Percentiles rank a stretch among this genome's conserved stretches.
These are phyloP conservation scores for Aurelia sp. DNA, from an alignment of 30 jellyfish, hydroid and myxozoan genomes.

Conservation along the genomic window DNA sequence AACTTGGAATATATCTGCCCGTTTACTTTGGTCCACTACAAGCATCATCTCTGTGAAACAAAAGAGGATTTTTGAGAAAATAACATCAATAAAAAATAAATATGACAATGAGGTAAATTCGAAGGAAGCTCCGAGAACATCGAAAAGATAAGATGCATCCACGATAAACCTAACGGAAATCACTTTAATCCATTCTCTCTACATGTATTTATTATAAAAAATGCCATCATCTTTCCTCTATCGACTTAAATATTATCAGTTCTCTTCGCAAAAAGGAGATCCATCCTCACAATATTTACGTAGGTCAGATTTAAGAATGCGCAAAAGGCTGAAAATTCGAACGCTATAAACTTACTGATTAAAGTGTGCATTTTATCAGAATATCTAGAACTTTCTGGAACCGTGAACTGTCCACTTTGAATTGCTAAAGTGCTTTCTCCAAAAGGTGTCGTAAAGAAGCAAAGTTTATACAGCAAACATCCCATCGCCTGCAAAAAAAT, in stretches of 20 bases:
- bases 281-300: too few species aligned
- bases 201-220: too few species aligned
- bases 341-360: constrained; percentile 63
- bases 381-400: constrained; percentile 86
- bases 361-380: constrained; percentile 79
- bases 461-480: constrained; percentile 91
- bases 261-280: too few species aligned
- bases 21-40: constrained; percentile 80
- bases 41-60: constrained; percentile 77
- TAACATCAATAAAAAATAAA: neutral
- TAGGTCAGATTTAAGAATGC: neutral
- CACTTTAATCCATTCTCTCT: too few species aligned
- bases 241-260: too few species aligned
- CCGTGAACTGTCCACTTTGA: constrained; percentile 93
- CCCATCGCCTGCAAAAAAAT: constrained; percentile 87
- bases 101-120: too few species aligned
- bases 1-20: constrained; percentile 97
- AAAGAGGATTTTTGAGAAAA: neutral
- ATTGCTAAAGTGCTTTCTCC: constrained; percentile 99
- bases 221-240: too few species aligned
- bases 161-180: too few species aligned
- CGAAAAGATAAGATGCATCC: too few species aligned
- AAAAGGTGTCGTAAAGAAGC: constrained; percentile 95
- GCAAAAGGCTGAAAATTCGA: neutral
- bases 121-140: too few species aligned